These are phyloP conservation scores for Anas acuta DNA, from an alignment of 2,797 vertebrate species.

Conservation along the genomic window DNA sequence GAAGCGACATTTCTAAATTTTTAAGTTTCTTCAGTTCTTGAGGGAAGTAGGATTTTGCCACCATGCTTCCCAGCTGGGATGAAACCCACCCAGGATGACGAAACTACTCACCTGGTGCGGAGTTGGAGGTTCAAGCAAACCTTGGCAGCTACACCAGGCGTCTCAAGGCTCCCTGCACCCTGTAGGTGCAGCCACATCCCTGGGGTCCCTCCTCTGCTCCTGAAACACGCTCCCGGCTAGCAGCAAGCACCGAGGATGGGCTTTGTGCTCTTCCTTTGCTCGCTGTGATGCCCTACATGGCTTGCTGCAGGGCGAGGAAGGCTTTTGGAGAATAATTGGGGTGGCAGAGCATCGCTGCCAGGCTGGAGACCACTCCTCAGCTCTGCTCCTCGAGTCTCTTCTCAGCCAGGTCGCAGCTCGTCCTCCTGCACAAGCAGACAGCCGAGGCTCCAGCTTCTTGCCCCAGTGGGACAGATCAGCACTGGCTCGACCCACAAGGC, in stretches of 20 bases:
- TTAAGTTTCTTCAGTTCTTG: background rate
- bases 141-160: no score
- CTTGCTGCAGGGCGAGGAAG: fast-evolving
- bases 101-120: no score
- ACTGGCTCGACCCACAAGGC: background rate
- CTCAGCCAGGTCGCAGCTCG: no score
- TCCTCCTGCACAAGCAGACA: background rate
- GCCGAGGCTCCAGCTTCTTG: fast-evolving
- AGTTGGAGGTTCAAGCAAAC: no score
- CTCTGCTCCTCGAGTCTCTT: background rate
- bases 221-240: no score
- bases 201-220: no score
- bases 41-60: background rate
- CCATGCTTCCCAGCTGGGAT: background rate
- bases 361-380: background rate
- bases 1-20: no score
- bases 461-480: background rate
- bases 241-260: no score
- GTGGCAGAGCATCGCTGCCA: background rate
- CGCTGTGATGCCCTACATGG: background rate
- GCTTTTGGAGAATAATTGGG: background rate
- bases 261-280: background rate
- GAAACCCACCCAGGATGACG: fast-evolving
- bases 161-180: no score
- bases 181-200: no score